A percentile compares a stretch with the other conserved stretches of the same genome.
These are phyloP conservation scores for Poeciliopsis infans DNA, from an alignment of 2,797 vertebrate species.

Conservation along the genomic window DNA sequence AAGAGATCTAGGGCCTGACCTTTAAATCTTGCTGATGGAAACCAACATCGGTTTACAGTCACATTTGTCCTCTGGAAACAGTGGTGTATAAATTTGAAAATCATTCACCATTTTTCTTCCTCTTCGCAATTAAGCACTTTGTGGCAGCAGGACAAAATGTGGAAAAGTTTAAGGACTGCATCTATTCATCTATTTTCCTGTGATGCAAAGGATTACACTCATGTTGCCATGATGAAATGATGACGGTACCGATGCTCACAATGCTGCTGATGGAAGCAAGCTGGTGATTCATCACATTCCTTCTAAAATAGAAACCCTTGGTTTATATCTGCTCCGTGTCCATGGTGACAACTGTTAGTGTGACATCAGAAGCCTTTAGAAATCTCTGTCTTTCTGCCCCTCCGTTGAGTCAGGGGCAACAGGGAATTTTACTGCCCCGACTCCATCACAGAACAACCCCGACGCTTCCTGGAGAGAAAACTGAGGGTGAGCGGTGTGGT, in stretches of 20 bases:
- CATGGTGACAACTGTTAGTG: constrained; percentile 58
- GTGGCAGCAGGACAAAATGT: background rate
- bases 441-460: constrained; percentile 1
- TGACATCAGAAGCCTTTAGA: constrained; percentile 62
- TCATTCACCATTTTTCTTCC: background rate
- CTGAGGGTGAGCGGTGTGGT: background rate
- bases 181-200: background rate
- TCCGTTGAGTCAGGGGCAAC: background rate
- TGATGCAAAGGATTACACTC: background rate
- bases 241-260: constrained; percentile 7
- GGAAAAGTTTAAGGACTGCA: background rate
- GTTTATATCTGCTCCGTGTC: constrained; percentile 56
- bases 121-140: background rate
- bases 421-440: background rate
- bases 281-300: constrained; percentile 47
- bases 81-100: background rate
- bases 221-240: constrained; percentile 3
- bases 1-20: background rate
- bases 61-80: background rate
- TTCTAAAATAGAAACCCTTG: constrained; percentile 51
- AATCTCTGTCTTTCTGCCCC: constrained; percentile 13
- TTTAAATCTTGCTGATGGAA: background rate
- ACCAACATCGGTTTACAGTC: background rate
- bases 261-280: constrained; percentile 18
- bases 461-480: constrained; percentile 36